Conservation (phyloP, 1,140 invertebrate species). For the Hormaphis cornu region DNA sequence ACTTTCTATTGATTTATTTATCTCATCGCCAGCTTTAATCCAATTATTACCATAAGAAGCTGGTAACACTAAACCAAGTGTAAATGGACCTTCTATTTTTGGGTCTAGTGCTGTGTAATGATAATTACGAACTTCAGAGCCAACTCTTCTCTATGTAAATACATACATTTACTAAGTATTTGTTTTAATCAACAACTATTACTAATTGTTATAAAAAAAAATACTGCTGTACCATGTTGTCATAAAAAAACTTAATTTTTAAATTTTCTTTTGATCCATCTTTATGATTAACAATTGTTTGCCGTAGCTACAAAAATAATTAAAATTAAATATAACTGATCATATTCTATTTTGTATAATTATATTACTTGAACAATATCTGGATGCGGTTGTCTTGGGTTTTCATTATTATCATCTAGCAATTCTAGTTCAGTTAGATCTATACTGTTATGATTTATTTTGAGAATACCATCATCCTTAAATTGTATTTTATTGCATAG, state of each 20-base stretch:
- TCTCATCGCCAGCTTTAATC: slow-evolving; percentile 47
- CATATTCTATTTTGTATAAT: not conserved
- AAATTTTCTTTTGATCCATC: slow-evolving; percentile 55
- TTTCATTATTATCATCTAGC: slow-evolving; percentile 52
- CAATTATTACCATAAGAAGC: slow-evolving; percentile 65
- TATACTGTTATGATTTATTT: slow-evolving; percentile 91
- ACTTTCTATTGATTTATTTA: slow-evolving; percentile 37
- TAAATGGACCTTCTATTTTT: slow-evolving; percentile 65
- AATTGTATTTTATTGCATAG: slow-evolving; percentile 32
- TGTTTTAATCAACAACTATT: not conserved
- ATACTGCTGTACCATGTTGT: slow-evolving; percentile 54
- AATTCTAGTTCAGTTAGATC: slow-evolving; percentile 93
- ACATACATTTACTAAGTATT: not conserved
- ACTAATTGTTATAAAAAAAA: not conserved
- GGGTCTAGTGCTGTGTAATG: slow-evolving; percentile 64
- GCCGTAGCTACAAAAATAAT: slow-evolving; percentile 49
- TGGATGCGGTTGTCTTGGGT: slow-evolving; percentile 37
- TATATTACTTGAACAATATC: slow-evolving; percentile 39
- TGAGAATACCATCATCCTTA: slow-evolving; percentile 61
- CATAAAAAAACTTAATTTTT: slow-evolving; percentile 67
- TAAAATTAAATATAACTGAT: not conserved
- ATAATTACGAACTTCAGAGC: slow-evolving; percentile 69
- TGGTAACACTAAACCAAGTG: slow-evolving; percentile 70
- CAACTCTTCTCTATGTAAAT: slow-evolving; percentile 54
- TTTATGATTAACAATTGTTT: slow-evolving; percentile 61